Evolutionary conservation across 2,797 vertebrate genomes (phyloP).

Genomic region (Intellagama lesueurii): DNA sequence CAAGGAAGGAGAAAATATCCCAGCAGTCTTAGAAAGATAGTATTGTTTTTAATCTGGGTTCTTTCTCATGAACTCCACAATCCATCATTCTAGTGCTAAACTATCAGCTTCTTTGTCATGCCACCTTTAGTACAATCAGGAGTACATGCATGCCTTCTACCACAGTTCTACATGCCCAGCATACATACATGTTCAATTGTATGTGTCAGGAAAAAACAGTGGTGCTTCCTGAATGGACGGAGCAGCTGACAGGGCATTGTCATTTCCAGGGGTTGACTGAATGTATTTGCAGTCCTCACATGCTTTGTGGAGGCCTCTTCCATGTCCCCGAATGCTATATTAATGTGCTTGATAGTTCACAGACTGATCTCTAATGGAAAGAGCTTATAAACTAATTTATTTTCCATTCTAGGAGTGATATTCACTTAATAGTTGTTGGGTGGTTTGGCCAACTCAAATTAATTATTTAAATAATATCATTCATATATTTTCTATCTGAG

Average conservation of each 20-base stretch:
- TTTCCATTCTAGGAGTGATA: neutral
- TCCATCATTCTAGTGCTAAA: neutral
- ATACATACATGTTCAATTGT: neutral
- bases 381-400: neutral
- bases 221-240: too few relatives aligned
- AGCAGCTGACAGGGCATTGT: too few relatives aligned
- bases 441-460: neutral
- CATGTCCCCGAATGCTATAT: too few relatives aligned
- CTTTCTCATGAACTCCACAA: neutral
- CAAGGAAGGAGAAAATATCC: neutral
- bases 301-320: too few relatives aligned
- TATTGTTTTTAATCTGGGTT: neutral
- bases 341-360: neutral
- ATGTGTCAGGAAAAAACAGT: too few relatives aligned
- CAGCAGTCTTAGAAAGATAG: neutral
- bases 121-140: neutral
- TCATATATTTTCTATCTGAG: neutral
- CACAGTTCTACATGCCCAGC: neutral
- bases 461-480: neutral
- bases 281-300: too few relatives aligned
- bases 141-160: too few relatives aligned
- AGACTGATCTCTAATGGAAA: neutral
- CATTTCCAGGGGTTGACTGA: too few relatives aligned
- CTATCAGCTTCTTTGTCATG: neutral
- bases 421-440: neutral